Evolutionary conservation across 2,888 invertebrate genomes (phyloP), one percentile per base, ranked within the genome.

Genomic region (Tenthredo distinguenda): DNA sequence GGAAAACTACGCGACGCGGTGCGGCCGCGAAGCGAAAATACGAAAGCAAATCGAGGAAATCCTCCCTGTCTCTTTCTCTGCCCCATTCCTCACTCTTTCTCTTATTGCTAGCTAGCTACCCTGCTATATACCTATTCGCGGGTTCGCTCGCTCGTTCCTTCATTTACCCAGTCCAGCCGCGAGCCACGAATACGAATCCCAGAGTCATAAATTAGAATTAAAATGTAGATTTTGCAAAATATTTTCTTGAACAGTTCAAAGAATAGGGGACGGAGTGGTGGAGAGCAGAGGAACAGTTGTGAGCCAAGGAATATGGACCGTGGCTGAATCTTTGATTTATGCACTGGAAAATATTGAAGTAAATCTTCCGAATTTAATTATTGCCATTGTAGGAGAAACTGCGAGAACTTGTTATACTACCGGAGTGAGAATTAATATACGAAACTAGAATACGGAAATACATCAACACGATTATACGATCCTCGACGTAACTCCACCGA

Each of bases 21-120:
- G 82, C 77, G 84, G 84, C 74, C 85, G 82, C 86, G 87, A 88
- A 88, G 86, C 85, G 88, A 90, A 90, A 90, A 88, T 88, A 88
- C 87, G 88, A 87, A 89, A 89, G 89, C 87, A 90, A 91, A 91
- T 91, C 89, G 88, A 91, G 89, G 89, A 89, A 87, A 89, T 89
- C 88, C 86, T 86, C 87, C 89, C 87, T 86, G 87, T 86, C 85
- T 85, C 87, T 86, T 87, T 82, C 84, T 86, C 87, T 85, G n/a
- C 79, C 47, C 26, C 40, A 15, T 83, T 68, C 26, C 47, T 47
- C 68, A n/a, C 34, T 83, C 43, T 43, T 62, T 81, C 62, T 21
- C 81, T 47, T 47, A 50, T 81, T 81, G 68, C 26, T 71, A 71
- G 65, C 83, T 81, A 58, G 31, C 47, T 77, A n/a, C 40, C 26